Evolutionary conservation across 2,113 vertebrate species (phyloP), one percentile per base, ranked within the genome.

Genomic region (Chaenogobius annularis): DNA sequence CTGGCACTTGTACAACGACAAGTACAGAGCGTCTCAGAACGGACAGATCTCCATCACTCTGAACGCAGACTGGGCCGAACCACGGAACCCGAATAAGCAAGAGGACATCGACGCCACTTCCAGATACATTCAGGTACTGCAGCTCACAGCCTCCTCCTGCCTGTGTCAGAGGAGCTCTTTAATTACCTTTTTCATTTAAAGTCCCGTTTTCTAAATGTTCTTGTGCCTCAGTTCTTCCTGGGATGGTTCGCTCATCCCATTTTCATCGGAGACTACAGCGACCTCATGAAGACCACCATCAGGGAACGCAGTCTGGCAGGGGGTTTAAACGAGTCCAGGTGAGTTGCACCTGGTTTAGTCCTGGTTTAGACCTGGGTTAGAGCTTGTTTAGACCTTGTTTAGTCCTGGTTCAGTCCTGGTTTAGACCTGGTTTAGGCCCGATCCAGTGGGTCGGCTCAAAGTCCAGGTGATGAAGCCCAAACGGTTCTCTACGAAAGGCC

Each of bases 231-330:
- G 98, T 99, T 99, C 84, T 87, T 92, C 50, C 92, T 95, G 79
- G 97, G 97, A 69, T 99, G 98, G 98, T 99, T 99, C 89, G 96
- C 97, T 73, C 94, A 98, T 80, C 98, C 98, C 4, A 92, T 99
- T 72, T 99, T 95, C 89, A 97, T 95, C 1, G 97, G 97, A 0
- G 96, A 99, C 86, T 99, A 99, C 63, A 94, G 64, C 0, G 91
- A 96, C 46, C 88, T 93, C 77, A 98, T 99, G 97, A 99, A 99
- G 84, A 94, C 72, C 0, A 93, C 94, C 64, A 88, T 99, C 77
- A 74, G 3, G 70, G 94, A 96, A 12, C 91, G 95, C 80, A 99
- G 98, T 55, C 75, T 95, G 61, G 95, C 94, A 0, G 93, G 90
- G 74, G 95, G 95, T 7, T 92, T 95, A 58, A 31, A 0, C 35